Base-by-base conservation (phyloP, 2,888 invertebrate genomes). In the Elgonia sp. region DNA sequence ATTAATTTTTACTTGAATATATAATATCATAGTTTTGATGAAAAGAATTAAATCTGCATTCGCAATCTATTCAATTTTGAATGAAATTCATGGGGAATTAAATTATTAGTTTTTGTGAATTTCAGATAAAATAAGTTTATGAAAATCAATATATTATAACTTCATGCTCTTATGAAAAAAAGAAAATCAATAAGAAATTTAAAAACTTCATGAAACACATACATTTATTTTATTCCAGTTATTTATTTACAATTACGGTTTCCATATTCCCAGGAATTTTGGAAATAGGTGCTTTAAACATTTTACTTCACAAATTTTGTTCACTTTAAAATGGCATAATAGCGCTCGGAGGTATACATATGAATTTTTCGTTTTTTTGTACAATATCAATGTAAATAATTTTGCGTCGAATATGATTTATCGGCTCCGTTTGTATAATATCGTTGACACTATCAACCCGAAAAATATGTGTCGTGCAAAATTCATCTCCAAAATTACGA, bases 271-370 rank as follows among this genome's bases (percentile, higher is more conserved):
- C n/a, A n/a, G n/a, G n/a, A 14, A 21, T 62, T 21, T 62, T 62
- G 1, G 29, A 20, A 20, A 12, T 57, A 57, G 8, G 10, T 57
- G 10, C 20, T 60, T 18, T 60, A 10, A 16, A 20, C 16, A 29
- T 62, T 3, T 62, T 20, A 2, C 37, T 29, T 37, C 1, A 62
- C 29, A 29, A 29, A 29, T 62, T 62, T 62, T 1, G 29, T 62
- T 29, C 2, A 20, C 4, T 10, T 67, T 46, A 70, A 70, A 53
- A 70, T 9, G 70, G 70, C 70, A 70, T 70, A 18, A 55, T 55
- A 37, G 29, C 39, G 29, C 46, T 75, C 18, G 75, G 62, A 12
- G 75, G 46, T 75, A 75, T 46, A 46, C 75, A 75, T 20, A 75
- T 20, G 18, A 20, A 75, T 75, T 16, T 60, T 14, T 62, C 46